Base-by-base conservation (phyloP, 2,888 invertebrate species). In the Apotomis capreana region DNA sequence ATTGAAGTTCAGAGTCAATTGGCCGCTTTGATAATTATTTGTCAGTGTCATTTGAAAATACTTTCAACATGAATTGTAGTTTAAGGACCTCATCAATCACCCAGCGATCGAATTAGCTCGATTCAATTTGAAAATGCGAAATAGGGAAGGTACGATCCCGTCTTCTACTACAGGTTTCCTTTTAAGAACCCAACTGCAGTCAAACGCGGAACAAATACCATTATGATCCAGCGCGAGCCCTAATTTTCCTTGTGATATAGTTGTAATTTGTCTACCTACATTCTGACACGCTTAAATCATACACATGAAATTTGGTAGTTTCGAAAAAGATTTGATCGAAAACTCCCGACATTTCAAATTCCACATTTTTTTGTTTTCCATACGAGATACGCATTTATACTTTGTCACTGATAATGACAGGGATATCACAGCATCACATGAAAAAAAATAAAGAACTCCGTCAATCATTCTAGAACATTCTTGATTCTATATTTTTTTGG, bases 221-320 rank as follows among this genome's bases (percentile, higher is more conserved):
- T 63, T 65, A 65, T 65, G 65, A 65, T 65, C 65, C 65, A 59
- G 57, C 51, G 49, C 49, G 9, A 51, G 13, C 10, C 36, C 52
- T 59, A 59, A 46, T 46, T 10, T 70, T 60, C 83, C 85, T 84
- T 86, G 80, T 76, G 81, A 81, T 78, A 80, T 78, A 78, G 80
- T 82, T 80, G 77, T 83, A 74, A 79, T 82, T 85, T 84, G 83
- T 84, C 82, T 83, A 71, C 40, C 80, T 81, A 84, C 78, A 81
- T 79, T 26, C 83, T 83, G 78, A 80, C 80, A 75, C 83, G 78
- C 81, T 81, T 84, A 84, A 82, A 83, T 85, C 87, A 86, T 79
- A 81, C 80, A 84, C 81, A 78, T 84, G 84, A 87, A 86, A 87
- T 90, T 90, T 90, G 89, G 89, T 86, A 78, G 77, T 78, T 78